A percentile compares a stretch with the other conserved stretches of the same genome.
Conservation (phyloP, 2,113 vertebrate genomes). For the Ceyx melanurus region DNA sequence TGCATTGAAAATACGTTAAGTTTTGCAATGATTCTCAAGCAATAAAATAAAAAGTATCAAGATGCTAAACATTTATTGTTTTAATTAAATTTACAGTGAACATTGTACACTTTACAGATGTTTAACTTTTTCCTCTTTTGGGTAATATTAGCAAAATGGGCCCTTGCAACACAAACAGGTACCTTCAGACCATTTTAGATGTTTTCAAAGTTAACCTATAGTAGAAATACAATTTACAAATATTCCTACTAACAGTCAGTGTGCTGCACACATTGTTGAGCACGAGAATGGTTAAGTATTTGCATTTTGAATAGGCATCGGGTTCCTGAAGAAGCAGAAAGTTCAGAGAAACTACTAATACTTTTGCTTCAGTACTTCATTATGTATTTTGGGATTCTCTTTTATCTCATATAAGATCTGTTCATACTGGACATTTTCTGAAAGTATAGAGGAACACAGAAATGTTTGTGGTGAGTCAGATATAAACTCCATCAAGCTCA, state of each 20-base stretch:
- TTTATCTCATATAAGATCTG: background rate
- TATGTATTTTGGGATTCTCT: background rate
- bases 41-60: background rate
- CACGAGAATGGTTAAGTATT: background rate
- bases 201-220: background rate
- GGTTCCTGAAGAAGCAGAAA: background rate
- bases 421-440: background rate
- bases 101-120: background rate
- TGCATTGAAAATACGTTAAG: background rate
- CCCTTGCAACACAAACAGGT: background rate
- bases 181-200: background rate
- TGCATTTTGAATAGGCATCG: background rate
- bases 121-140: background rate
- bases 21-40: background rate
- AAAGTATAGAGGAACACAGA: background rate
- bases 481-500: background rate
- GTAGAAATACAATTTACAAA: background rate
- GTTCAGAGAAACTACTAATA: background rate
- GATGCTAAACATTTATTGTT: background rate
- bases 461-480: background rate
- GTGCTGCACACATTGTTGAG: background rate
- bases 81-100: background rate
- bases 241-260: background rate
- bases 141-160: background rate
- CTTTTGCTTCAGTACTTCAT: background rate